Percentiles rank a stretch among this genome's conserved stretches.
Evolutionary conservation across 2,113 vertebrate genomes (phyloP).

Genomic region (Sphyrna mokarran): DNA sequence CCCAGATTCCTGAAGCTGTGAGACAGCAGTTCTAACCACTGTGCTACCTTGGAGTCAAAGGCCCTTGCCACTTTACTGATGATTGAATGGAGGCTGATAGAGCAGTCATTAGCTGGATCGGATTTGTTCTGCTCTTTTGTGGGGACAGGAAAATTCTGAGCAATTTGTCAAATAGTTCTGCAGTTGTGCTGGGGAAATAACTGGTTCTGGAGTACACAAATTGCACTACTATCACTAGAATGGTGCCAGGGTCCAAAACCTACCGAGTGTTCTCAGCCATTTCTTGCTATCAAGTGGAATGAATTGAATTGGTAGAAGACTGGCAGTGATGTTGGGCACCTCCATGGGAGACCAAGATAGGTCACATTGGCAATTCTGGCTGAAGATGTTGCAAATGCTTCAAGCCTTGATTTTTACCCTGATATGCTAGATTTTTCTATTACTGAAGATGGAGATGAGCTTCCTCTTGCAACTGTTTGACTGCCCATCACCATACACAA

Average conservation of each 20-base stretch:
- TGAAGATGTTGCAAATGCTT: background rate
- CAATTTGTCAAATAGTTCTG: too few species aligned
- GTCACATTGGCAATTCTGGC: background rate
- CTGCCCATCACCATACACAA: background rate
- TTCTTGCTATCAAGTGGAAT: background rate
- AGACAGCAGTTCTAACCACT: too few species aligned
- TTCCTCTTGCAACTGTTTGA: background rate
- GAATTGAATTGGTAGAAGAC: background rate
- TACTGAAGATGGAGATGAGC: background rate
- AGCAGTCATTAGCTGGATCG: too few species aligned
- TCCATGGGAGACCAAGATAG: too few species aligned
- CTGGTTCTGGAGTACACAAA: background rate
- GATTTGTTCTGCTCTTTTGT: too few species aligned
- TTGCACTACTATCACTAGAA: background rate
- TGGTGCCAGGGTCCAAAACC: background rate
- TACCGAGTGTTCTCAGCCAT: background rate
- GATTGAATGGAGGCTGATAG: too few species aligned
- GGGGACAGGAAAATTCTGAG: too few species aligned
- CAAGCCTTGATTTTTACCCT: background rate
- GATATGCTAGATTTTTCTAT: background rate
- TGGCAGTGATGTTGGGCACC: background rate
- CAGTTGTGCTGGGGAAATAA: too few species aligned
- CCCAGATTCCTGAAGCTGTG: too few species aligned
- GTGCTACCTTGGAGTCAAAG: too few species aligned
- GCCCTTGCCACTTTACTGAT: too few species aligned